Evolutionary conservation across 2,113 vertebrate species (phyloP).

Genomic region (Nycticryphes semicollaris): DNA sequence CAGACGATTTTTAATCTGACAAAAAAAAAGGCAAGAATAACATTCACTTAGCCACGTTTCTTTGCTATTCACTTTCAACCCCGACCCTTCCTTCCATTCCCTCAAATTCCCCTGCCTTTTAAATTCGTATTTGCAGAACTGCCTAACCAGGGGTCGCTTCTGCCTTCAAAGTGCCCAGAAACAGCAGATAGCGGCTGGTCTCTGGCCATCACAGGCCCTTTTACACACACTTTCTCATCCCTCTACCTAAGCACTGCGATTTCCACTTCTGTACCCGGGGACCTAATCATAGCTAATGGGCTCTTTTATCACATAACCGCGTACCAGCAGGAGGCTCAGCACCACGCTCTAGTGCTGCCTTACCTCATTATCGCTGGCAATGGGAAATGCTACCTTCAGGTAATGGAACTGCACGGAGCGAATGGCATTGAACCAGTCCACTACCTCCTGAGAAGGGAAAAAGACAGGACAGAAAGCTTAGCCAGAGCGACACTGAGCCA

Average conservation of each 20-base stretch:
- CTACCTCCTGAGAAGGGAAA: slow-evolving; percentile 78
- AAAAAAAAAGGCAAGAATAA: slow-evolving; percentile 4
- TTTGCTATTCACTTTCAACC: neutral
- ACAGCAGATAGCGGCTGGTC: neutral
- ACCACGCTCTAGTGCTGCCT: neutral
- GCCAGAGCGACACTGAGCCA: neutral
- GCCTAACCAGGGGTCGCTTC: neutral
- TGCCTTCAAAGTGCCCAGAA: neutral
- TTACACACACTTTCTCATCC: neutral
- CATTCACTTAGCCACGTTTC: neutral
- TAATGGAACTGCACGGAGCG: slow-evolving; percentile 88
- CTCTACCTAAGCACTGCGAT: neutral
- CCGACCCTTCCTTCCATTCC: neutral
- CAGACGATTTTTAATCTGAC: slow-evolving; percentile 84
- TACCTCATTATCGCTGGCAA: slow-evolving; percentile 85
- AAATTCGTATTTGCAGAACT: neutral
- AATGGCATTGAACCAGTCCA: slow-evolving; percentile 91
- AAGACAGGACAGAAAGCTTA: neutral
- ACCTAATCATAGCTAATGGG: neutral
- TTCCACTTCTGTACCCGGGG: neutral
- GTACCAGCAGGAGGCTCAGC: neutral
- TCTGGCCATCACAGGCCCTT: neutral
- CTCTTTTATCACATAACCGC: neutral
- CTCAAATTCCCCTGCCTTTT: neutral
- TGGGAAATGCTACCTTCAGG: slow-evolving; percentile 89